Evolutionary conservation across 2,113 vertebrate species (phyloP).

Genomic region (Parus major): DNA sequence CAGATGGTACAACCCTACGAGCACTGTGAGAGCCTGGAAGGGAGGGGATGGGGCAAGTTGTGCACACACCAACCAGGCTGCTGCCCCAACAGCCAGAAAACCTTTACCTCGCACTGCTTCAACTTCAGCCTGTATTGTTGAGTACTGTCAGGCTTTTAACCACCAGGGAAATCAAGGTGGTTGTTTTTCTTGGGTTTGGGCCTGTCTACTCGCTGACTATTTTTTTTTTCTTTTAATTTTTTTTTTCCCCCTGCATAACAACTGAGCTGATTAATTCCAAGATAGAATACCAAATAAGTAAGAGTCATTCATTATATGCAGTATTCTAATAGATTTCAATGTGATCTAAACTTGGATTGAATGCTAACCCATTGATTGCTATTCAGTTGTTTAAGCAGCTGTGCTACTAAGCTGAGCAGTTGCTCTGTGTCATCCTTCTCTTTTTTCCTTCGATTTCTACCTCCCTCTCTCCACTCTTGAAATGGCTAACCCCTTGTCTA

Average conservation of each 20-base stretch:
- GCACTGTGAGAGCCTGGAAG: slow-evolving; percentile 51
- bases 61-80: background rate
- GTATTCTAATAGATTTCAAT: slow-evolving; percentile 66
- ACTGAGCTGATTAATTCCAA: slow-evolving; percentile 69
- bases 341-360: slow-evolving; percentile 68
- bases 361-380: slow-evolving; percentile 59
- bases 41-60: background rate
- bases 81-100: slow-evolving; percentile 56
- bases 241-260: background rate
- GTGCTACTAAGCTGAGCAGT: slow-evolving; percentile 54
- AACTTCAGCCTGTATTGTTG: slow-evolving; percentile 22
- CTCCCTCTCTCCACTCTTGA: slow-evolving; percentile 32
- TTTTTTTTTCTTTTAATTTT: background rate
- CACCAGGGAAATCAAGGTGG: slow-evolving; percentile 59
- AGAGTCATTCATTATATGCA: slow-evolving; percentile 59
- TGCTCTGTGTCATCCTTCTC: slow-evolving; percentile 51
- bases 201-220: slow-evolving; percentile 9
- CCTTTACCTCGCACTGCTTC: slow-evolving; percentile 32
- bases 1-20: slow-evolving; percentile 70
- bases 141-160: slow-evolving; percentile 35
- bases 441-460: slow-evolving; percentile 34
- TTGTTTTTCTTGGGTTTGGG: background rate
- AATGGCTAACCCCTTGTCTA: slow-evolving; percentile 31
- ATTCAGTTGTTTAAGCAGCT: slow-evolving; percentile 63
- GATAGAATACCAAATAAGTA: slow-evolving; percentile 65